Conservation (phyloP, 1,140 invertebrate genomes). For the Conus betulinus region DNA sequence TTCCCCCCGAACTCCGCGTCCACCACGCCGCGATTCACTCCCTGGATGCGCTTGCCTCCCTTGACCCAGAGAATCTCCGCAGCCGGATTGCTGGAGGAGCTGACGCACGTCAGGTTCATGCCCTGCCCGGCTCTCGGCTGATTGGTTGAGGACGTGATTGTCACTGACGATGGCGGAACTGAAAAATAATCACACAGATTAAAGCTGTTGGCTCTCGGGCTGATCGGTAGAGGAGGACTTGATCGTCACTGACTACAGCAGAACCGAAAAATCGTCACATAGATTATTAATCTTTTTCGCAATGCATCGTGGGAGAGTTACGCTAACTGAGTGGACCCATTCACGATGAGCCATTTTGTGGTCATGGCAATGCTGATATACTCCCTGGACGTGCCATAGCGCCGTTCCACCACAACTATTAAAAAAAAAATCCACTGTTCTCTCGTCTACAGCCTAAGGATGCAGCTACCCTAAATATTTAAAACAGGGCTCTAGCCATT, state of each 20-base stretch:
- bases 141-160: constrained; percentile 86
- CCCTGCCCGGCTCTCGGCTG: constrained; percentile 86
- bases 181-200: constrained; percentile 84
- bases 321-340: too few relatives aligned
- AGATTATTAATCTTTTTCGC: too few relatives aligned
- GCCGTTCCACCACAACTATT: too few relatives aligned
- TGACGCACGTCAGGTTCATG: constrained; percentile 87
- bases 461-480: too few relatives aligned
- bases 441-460: too few relatives aligned
- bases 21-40: constrained; percentile 83
- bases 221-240: not conserved
- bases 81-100: constrained; percentile 94
- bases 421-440: too few relatives aligned
- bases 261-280: too few relatives aligned
- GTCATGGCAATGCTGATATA: too few relatives aligned
- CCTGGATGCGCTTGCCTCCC: constrained; percentile 80
- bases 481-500: too few relatives aligned
- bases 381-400: too few relatives aligned
- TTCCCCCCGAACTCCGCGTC: constrained; percentile 90
- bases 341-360: too few relatives aligned
- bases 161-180: constrained; percentile 91
- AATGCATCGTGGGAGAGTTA: too few relatives aligned
- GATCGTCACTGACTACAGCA: not conserved
- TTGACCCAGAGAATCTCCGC: constrained; percentile 94
- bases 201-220: not conserved